Percentiles rank a stretch among this genome's conserved stretches.
Conservation (phyloP, 2,797 vertebrate genomes). For the Varecia variegata region DNA sequence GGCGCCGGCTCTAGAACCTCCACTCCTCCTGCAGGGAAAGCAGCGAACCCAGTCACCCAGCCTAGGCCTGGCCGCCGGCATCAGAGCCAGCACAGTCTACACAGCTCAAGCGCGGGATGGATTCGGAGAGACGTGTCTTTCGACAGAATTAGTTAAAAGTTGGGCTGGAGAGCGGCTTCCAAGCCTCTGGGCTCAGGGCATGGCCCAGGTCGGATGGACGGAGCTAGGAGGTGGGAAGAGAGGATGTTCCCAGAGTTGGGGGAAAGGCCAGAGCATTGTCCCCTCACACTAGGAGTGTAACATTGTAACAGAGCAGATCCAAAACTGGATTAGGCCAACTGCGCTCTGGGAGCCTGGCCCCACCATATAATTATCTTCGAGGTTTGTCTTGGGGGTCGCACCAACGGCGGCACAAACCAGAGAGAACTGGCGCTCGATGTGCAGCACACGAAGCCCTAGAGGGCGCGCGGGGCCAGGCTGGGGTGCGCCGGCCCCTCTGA, state of each 20-base stretch:
- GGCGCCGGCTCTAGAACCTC: rapidly evolving
- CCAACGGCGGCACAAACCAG: too few species aligned
- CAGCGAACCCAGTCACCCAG: rapidly evolving
- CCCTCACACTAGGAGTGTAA: background rate
- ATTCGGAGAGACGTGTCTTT: background rate
- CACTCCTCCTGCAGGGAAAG: background rate
- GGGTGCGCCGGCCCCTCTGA: background rate
- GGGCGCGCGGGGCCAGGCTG: background rate
- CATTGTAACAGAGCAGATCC: rapidly evolving
- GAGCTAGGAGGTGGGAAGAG: background rate
- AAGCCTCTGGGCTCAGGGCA: rapidly evolving
- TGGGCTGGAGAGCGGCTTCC: background rate
- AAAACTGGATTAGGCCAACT: rapidly evolving
- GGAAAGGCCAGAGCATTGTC: rapidly evolving
- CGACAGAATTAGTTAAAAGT: rapidly evolving
- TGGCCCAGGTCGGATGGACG: too few species aligned
- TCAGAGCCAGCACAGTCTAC: background rate
- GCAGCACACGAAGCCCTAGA: background rate
- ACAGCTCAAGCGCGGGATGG: rapidly evolving
- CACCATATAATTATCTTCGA: rapidly evolving
- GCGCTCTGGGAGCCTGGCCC: rapidly evolving
- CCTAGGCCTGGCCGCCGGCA: background rate
- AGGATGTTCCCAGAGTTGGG: rapidly evolving
- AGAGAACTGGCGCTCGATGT: rapidly evolving
- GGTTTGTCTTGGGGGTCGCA: rapidly evolving